Percentiles rank a stretch among this genome's conserved stretches.
Evolutionary conservation across 2,113 vertebrate species (phyloP).

Genomic region (Carassius carassius): DNA sequence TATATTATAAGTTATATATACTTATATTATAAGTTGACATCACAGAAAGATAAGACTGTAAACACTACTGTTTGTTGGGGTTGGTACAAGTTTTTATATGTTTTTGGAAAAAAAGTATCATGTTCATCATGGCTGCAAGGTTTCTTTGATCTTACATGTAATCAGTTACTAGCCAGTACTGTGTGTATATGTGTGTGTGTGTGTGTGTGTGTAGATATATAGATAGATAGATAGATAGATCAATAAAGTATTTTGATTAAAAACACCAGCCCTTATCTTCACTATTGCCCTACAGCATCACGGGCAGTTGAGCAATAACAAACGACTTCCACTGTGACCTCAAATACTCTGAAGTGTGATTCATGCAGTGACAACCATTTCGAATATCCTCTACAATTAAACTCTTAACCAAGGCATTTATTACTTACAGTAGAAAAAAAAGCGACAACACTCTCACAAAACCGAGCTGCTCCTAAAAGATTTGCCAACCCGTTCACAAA

Average conservation of each 20-base stretch:
- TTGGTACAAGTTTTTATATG: too few relatives aligned
- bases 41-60: too few relatives aligned
- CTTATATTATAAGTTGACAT: too few relatives aligned
- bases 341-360: conserved; percentile 9
- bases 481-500: background rate
- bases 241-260: conserved; percentile 1
- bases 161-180: too few relatives aligned
- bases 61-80: too few relatives aligned
- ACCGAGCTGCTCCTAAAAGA: conserved; percentile 2
- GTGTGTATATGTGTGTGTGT: too few relatives aligned
- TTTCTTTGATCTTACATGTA: too few relatives aligned
- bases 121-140: too few relatives aligned
- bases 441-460: background rate
- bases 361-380: background rate
- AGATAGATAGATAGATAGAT: too few relatives aligned
- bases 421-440: conserved; percentile 25
- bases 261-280: conserved; percentile 23
- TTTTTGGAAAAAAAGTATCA: too few relatives aligned
- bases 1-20: too few relatives aligned
- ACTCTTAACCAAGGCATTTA: background rate
- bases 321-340: background rate
- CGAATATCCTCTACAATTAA: conserved; percentile 7
- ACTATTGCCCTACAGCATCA: background rate
- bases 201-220: too few relatives aligned
- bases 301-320: background rate